Conservation (phyloP, 2,797 vertebrate genomes). For the Parauchenoglanis ngamensis region DNA sequence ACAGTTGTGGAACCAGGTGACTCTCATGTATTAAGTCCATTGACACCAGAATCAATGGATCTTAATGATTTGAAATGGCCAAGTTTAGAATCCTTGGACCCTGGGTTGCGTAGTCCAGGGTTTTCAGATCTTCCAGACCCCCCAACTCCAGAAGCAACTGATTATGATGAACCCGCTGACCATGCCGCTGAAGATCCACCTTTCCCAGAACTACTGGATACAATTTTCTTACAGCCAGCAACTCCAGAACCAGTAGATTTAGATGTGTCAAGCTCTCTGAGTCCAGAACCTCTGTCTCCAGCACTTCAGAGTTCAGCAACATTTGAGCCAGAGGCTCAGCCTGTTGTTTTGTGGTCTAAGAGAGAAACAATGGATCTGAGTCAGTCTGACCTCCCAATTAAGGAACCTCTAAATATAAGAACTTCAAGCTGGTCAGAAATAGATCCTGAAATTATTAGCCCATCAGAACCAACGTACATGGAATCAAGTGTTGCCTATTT, state of each 20-base stretch:
- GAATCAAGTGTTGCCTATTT: conserved; percentile 30
- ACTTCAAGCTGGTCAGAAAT: conserved; percentile 47
- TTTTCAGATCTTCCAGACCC: conserved; percentile 56
- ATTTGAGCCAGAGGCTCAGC: conserved; percentile 41
- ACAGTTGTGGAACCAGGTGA: conserved; percentile 38
- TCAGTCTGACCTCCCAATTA: background rate
- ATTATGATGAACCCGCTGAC: conserved; percentile 43
- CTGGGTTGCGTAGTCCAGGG: conserved; percentile 47
- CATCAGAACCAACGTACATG: conserved; percentile 34
- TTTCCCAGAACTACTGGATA: conserved; percentile 74
- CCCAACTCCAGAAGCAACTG: conserved; percentile 50
- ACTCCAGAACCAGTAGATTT: conserved; percentile 51
- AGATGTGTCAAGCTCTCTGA: conserved; percentile 45
- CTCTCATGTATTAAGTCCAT: conserved; percentile 45
- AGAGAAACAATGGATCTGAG: conserved; percentile 37
- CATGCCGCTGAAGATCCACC: conserved; percentile 63
- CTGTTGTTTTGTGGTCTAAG: conserved; percentile 58
- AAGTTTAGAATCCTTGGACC: conserved; percentile 58
- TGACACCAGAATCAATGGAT: conserved; percentile 56
- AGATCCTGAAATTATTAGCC: conserved; percentile 58
- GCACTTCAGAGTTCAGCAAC: conserved; percentile 32
- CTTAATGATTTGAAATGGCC: conserved; percentile 57
- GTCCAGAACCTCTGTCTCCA: conserved; percentile 49
- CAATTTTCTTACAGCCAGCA: conserved; percentile 58
- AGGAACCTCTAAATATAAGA: conserved; percentile 20